phyloP scores from a whole-genome alignment of 2,113 vertebrate genomes.

The Sylvilagus bachmani region DNA sequence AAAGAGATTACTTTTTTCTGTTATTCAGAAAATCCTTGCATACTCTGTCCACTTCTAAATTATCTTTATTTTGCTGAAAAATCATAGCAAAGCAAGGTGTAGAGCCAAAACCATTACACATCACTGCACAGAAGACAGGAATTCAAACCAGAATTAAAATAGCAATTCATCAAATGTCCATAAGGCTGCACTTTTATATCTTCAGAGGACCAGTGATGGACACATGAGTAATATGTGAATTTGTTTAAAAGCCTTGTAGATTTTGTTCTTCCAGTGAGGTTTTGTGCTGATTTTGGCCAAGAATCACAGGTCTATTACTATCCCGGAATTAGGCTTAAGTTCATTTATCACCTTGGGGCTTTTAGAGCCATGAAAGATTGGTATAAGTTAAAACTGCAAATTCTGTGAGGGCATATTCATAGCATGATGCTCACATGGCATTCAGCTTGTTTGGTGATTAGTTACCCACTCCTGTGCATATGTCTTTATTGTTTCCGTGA shows the following conservation, averaged over 20 bases:
- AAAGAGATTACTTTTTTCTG: slow-evolving; percentile 62
- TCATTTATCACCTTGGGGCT: neutral
- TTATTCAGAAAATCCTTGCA: slow-evolving; percentile 37
- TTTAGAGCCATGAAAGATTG: neutral
- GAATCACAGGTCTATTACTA: neutral
- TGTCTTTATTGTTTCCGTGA: neutral
- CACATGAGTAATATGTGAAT: neutral
- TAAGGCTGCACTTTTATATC: neutral
- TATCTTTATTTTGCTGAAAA: slow-evolving; percentile 59
- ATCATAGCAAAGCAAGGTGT: neutral
- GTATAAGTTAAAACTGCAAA: neutral
- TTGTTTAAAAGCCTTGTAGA: neutral
- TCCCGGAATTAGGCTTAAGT: neutral
- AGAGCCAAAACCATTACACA: neutral
- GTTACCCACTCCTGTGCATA: neutral
- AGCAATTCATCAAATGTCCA: slow-evolving; percentile 36
- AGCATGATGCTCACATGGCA: neutral
- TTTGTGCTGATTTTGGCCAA: neutral
- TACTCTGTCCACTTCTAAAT: slow-evolving; percentile 33
- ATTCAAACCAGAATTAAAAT: slow-evolving; percentile 63
- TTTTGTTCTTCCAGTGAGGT: neutral
- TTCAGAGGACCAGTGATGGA: neutral
- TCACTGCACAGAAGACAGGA: neutral
- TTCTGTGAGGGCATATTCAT: neutral
- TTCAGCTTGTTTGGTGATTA: neutral